Conservation (phyloP, 2,113 vertebrate species). For the Seriola rivoliana region DNA sequence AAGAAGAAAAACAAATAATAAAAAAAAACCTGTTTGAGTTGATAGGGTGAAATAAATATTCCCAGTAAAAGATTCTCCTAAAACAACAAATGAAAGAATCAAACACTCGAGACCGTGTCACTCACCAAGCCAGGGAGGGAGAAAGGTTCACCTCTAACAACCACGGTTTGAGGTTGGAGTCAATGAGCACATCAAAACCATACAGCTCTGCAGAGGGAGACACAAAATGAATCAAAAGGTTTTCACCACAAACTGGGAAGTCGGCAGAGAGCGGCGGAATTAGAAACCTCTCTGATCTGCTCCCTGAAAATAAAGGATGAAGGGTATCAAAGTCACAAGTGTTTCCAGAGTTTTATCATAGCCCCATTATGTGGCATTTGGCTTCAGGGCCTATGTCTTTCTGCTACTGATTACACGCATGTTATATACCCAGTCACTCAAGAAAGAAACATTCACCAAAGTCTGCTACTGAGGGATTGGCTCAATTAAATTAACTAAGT, state of each 20-base stretch:
- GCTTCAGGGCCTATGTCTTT: constrained; percentile 50
- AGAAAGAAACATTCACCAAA: constrained; percentile 60
- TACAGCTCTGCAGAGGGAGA: constrained; percentile 91
- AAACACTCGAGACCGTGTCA: constrained; percentile 51
- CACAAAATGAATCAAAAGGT: constrained; percentile 52
- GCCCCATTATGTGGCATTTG: constrained; percentile 55
- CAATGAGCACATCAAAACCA: constrained; percentile 98
- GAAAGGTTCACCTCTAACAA: constrained; percentile 98
- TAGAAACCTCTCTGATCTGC: constrained; percentile 21
- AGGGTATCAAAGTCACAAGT: constrained; percentile 46
- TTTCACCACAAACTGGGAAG: constrained; percentile 44
- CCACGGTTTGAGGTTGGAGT: constrained; percentile 97
- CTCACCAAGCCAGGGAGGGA: constrained; percentile 97
- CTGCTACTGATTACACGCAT: constrained; percentile 79
- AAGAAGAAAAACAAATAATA: background rate
- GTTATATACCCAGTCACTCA: constrained; percentile 76
- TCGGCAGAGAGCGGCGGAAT: constrained; percentile 37
- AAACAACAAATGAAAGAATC: constrained; percentile 40
- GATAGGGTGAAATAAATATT: constrained; percentile 10
- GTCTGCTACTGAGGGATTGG: constrained; percentile 73
- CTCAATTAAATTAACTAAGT: constrained; percentile 72
- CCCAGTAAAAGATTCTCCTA: constrained; percentile 20
- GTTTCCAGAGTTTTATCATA: constrained; percentile 59
- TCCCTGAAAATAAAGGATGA: constrained; percentile 45
- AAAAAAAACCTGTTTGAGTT: constrained; percentile 19